Evolutionary conservation across 2,888 invertebrate species (phyloP), one percentile per base, ranked within the genome.

Genomic region (Ennomos quercinarius): DNA sequence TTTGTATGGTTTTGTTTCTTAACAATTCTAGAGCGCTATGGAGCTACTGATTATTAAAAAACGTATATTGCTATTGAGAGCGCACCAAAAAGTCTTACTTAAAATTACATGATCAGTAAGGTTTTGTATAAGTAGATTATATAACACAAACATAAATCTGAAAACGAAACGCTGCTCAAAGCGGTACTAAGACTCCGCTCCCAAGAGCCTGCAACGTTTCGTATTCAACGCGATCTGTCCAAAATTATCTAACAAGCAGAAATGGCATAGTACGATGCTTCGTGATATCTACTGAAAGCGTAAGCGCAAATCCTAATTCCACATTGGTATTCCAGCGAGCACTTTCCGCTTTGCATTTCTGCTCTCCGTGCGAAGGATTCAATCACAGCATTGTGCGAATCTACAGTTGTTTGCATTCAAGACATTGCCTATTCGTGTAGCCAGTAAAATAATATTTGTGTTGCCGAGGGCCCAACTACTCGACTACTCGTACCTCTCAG

Each of bases 291-390:
- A 39, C 60, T 39, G 47, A 40, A 40, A 51, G 36, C 55, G 58
- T 64, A 61, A 66, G 60, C 61, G 63, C 60, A 60, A 45, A 65
- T 65, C 62, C 66, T 67, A 68, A 70, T 66, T 61, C 66, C 54
- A 42, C 61, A 64, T 70, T 68, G 67, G 61, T 70, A 71, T 71
- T 71, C 70, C 35, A 37, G 46, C 12, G 40, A 51, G 57, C 67
- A 57, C 64, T 63, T 57, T 50, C 57, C 63, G 58, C 63, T 70
- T 69, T 67, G 68, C 71, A 67, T 72, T 67, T 63, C 59, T 66
- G 51, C 44, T 62, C 54, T 62, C 40, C 61, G 49, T 59, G 58
- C 41, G 50, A 51, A 60, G 55, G 53, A 54, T 70, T 68, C 70
- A 67, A 71, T 68, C 70, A 67, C 50, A 39, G 61, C 63, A 63